Percentiles rank a stretch among this genome's conserved stretches.
Conservation (phyloP, 2,797 vertebrate species). For the Cynodonichthys magdalenae region DNA sequence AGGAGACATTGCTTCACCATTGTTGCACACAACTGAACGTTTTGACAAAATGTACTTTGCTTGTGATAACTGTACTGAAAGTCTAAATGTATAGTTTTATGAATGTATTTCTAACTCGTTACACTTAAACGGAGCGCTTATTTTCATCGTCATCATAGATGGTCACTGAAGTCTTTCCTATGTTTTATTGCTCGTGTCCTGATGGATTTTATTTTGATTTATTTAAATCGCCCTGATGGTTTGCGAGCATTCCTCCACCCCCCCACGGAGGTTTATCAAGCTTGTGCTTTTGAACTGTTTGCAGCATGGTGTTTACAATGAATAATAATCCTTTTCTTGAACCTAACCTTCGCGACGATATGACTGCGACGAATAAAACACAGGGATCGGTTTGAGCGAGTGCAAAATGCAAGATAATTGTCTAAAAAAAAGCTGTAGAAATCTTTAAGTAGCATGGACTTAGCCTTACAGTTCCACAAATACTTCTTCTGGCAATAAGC, state of each 20-base stretch:
- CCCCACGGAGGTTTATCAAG: constrained; percentile 21
- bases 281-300: constrained; percentile 57
- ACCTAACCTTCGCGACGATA: constrained; percentile 51
- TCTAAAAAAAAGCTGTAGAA: constrained; percentile 48
- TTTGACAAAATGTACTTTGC: constrained; percentile 78
- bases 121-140: constrained; percentile 55
- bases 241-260: constrained; percentile 37
- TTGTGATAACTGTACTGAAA: constrained; percentile 74
- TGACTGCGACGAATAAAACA: constrained; percentile 7
- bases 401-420: constrained; percentile 40
- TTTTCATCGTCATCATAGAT: constrained; percentile 58
- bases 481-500: constrained; percentile 69
- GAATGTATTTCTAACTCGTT: constrained; percentile 81
- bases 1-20: constrained; percentile 70
- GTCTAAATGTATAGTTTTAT: constrained; percentile 76
- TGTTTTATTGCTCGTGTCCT: constrained; percentile 43
- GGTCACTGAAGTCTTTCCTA: constrained; percentile 55
- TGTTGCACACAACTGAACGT: constrained; percentile 75
- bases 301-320: constrained; percentile 62
- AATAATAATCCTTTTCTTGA: constrained; percentile 38
- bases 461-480: constrained; percentile 63
- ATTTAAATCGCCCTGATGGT: constrained; percentile 50
- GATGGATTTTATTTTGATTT: constrained; percentile 54
- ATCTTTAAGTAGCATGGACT: constrained; percentile 73
- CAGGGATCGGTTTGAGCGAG: constrained; percentile 29